Percentiles rank a stretch among this genome's conserved stretches.
These are phyloP conservation scores for Polylopha cassiicola DNA, from an alignment of 2,888 invertebrate species.

Conservation along the genomic window DNA sequence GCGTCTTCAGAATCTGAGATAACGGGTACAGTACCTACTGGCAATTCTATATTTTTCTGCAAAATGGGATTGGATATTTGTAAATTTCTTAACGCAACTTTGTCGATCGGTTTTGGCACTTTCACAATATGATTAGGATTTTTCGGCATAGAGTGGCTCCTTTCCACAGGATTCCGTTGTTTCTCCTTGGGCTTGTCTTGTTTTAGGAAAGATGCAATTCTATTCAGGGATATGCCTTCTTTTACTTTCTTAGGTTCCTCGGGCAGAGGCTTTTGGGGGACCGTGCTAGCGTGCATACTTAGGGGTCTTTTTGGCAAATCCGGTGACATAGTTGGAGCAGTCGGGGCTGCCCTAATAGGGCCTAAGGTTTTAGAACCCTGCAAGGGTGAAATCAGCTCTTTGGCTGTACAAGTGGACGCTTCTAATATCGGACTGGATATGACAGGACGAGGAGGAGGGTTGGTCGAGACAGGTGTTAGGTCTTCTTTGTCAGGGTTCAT, in stretches of 20 bases:
- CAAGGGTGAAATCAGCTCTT: slow-evolving; percentile 82
- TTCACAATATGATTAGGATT: slow-evolving; percentile 77
- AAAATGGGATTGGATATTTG: slow-evolving; percentile 91
- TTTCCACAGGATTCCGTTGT: slow-evolving; percentile 66
- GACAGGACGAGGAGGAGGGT: slow-evolving; percentile 84
- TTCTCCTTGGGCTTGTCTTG: slow-evolving; percentile 76
- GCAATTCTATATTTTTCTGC: slow-evolving; percentile 80
- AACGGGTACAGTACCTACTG: slow-evolving; percentile 79
- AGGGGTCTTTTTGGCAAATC: slow-evolving; percentile 70
- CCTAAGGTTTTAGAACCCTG: slow-evolving; percentile 78
- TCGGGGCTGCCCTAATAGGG: slow-evolving; percentile 79
- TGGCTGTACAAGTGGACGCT: slow-evolving; percentile 87
- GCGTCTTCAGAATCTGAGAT: slow-evolving; percentile 69
- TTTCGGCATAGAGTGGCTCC: slow-evolving; percentile 78
- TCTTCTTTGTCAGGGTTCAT: slow-evolving; percentile 66
- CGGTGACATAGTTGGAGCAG: slow-evolving; percentile 52
- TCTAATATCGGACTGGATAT: slow-evolving; percentile 90
- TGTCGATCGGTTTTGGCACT: slow-evolving; percentile 81
- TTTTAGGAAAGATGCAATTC: slow-evolving; percentile 86
- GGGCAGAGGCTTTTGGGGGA: slow-evolving; percentile 62
- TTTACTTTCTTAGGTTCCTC: slow-evolving; percentile 75
- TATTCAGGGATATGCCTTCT: slow-evolving; percentile 80
- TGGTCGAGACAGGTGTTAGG: slow-evolving; percentile 50
- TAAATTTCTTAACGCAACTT: slow-evolving; percentile 83
- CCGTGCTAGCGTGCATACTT: slow-evolving; percentile 61